Evolutionary conservation across 2,888 invertebrate genomes (phyloP).

Genomic region (Selenia dentaria): DNA sequence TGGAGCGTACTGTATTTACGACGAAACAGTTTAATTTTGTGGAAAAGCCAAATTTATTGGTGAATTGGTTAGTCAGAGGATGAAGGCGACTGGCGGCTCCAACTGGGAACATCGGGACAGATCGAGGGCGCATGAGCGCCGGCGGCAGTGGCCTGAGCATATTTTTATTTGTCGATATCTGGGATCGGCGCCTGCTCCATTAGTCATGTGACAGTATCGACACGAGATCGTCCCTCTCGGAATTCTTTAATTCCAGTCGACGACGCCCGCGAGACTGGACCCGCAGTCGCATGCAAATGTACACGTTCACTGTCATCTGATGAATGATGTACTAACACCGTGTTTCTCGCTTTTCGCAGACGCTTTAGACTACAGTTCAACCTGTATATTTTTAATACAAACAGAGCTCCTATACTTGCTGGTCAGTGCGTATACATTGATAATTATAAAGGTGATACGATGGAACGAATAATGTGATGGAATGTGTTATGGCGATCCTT

Average conservation of each 20-base stretch:
- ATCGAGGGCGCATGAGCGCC: slow-evolving; percentile 35
- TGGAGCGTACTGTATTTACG: slow-evolving; percentile 16
- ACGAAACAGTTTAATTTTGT: slow-evolving; percentile 25
- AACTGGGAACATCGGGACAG: slow-evolving; percentile 33
- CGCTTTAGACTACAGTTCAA: slow-evolving; percentile 1
- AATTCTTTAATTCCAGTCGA: slow-evolving; percentile 72
- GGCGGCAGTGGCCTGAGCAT: slow-evolving; percentile 58
- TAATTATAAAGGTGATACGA: slow-evolving; percentile 33
- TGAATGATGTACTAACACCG: slow-evolving; percentile 72
- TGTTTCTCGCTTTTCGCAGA: slow-evolving; percentile 23
- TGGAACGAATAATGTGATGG: slow-evolving; percentile 28
- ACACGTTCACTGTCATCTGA: slow-evolving; percentile 64
- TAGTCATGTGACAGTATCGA: slow-evolving; percentile 84
- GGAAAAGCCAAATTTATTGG: slow-evolving; percentile 27
- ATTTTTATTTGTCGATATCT: slow-evolving; percentile 81
- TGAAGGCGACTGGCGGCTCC: slow-evolving; percentile 24
- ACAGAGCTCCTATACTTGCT: slow-evolving; percentile 39
- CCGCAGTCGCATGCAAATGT: slow-evolving; percentile 70
- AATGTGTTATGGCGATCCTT: slow-evolving; percentile 24
- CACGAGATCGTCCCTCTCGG: slow-evolving; percentile 73
- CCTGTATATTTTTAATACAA: slow-evolving; percentile 39
- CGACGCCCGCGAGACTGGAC: slow-evolving; percentile 62
- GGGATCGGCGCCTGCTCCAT: slow-evolving; percentile 82
- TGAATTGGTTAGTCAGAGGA: slow-evolving; percentile 28
- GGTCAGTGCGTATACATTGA: slow-evolving; percentile 30